Evolutionary conservation across 2,797 vertebrate species (phyloP).

Genomic region (Novumbra hubbsi): DNA sequence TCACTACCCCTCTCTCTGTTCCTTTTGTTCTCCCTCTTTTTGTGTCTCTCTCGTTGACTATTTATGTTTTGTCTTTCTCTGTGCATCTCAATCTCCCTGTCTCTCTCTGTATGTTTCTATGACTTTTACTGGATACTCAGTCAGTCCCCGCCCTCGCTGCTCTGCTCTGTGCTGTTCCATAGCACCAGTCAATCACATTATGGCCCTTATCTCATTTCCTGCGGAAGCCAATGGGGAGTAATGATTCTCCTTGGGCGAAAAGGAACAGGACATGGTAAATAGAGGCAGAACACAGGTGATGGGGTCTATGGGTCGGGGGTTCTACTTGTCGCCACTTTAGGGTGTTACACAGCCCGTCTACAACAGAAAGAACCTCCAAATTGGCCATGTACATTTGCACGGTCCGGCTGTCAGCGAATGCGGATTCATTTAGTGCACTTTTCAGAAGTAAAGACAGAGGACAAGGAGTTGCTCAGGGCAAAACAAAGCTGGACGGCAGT

Average conservation of each 20-base stretch:
- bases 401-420: constrained; percentile 30
- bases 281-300: constrained; percentile 26
- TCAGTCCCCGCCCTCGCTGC: neutral
- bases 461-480: neutral
- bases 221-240: constrained; percentile 59
- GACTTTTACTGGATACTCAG: neutral
- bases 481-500: neutral
- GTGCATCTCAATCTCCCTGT: neutral
- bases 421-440: constrained; percentile 17
- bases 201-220: constrained; percentile 76
- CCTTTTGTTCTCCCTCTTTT: neutral
- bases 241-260: constrained; percentile 60
- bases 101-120: neutral
- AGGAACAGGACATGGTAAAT: constrained; percentile 66
- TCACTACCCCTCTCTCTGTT: neutral
- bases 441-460: constrained; percentile 3
- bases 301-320: neutral
- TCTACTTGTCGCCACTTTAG: constrained; percentile 30
- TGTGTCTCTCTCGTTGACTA: neutral
- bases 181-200: constrained; percentile 74
- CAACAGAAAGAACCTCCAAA: constrained; percentile 42
- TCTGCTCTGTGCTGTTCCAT: neutral
- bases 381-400: constrained; percentile 30
- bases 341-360: constrained; percentile 9
- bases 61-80: neutral